Percentiles rank a stretch among this genome's conserved stretches.
Evolutionary conservation across 1,140 invertebrate genomes (phyloP).

Genomic region (Anastrepha ludens): DNA sequence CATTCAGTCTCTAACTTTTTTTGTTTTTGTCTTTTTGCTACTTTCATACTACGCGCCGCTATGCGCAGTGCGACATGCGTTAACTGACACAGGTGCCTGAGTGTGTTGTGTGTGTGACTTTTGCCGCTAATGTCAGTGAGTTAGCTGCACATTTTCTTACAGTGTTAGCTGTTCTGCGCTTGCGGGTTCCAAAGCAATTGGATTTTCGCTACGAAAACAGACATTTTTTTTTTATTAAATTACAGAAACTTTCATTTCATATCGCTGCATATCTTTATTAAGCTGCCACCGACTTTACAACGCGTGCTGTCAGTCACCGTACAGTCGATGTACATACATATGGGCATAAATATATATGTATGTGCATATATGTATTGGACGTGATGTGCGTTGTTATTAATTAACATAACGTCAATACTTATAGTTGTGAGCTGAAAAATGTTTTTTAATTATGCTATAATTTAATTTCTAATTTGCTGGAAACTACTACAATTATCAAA

Average conservation of each 20-base stretch:
- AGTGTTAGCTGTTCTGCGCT: not conserved
- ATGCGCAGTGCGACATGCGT: slow-evolving; percentile 8
- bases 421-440: not conserved
- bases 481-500: too few species aligned
- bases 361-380: not conserved
- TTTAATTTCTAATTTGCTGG: slow-evolving; percentile 17
- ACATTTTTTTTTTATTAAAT: not conserved
- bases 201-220: not conserved
- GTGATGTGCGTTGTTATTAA: slow-evolving; percentile 28
- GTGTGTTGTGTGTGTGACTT: not conserved
- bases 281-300: not conserved
- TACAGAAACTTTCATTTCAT: slow-evolving; percentile 25
- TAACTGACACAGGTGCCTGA: not conserved
- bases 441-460: not conserved
- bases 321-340: not conserved
- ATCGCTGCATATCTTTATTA: slow-evolving; percentile 34
- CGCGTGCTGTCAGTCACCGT: not conserved
- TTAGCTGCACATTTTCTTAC: not conserved
- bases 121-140: not conserved
- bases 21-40: not conserved
- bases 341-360: too few species aligned
- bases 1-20: not conserved
- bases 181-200: not conserved
- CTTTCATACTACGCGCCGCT: slow-evolving; percentile 25
- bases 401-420: not conserved